A percentile compares a stretch with the other conserved stretches of the same genome.
Evolutionary conservation across 2,113 vertebrate species (phyloP).

Genomic region (Spilogale gracilis): DNA sequence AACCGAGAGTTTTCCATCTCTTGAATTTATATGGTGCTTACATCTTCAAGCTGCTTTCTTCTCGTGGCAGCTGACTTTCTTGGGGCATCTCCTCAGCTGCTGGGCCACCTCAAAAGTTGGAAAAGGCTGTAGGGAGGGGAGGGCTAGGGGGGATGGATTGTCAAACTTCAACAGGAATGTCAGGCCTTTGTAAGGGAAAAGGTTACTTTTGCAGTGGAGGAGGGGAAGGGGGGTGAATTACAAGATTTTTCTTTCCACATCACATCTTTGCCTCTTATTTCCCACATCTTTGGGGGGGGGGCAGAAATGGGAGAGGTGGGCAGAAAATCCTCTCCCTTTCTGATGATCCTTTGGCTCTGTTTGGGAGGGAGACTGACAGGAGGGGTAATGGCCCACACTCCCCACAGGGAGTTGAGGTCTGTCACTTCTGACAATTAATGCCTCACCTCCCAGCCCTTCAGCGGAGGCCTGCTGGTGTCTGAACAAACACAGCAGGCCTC

Average conservation of each 20-base stretch:
- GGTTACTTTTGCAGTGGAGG: neutral
- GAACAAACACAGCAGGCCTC: neutral
- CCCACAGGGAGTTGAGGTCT: neutral
- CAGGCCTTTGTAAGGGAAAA: neutral
- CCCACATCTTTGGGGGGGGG: neutral
- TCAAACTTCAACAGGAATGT: neutral
- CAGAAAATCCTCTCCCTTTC: neutral
- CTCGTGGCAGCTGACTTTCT: neutral
- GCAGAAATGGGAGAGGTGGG: neutral
- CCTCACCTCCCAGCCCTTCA: neutral
- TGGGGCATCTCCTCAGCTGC: neutral
- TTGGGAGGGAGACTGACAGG: neutral
- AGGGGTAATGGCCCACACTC: accelerated
- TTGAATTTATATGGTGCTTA: neutral
- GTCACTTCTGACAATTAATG: neutral
- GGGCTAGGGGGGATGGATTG: neutral
- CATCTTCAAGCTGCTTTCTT: neutral
- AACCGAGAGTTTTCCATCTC: neutral
- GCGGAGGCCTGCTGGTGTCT: neutral
- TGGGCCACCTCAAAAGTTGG: neutral
- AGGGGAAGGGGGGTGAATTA: neutral
- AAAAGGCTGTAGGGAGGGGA: neutral
- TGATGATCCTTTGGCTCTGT: neutral
- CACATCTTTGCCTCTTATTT: neutral
- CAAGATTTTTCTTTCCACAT: neutral